Evolutionary conservation across 2,797 vertebrate genomes (phyloP).

Genomic region (Argya squamiceps): DNA sequence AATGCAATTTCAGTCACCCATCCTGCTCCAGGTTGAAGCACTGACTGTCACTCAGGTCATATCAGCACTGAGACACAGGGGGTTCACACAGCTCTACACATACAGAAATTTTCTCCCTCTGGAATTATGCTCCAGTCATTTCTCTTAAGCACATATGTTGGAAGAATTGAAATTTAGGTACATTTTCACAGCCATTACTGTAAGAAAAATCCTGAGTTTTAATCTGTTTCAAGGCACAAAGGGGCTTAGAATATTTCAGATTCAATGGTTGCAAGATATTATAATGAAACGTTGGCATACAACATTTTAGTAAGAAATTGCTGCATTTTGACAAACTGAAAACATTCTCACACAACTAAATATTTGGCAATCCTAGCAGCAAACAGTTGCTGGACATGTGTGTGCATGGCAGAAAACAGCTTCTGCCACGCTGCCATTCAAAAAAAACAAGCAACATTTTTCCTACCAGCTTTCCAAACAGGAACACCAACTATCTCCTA

Average conservation of each 20-base stretch:
- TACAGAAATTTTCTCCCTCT: not conserved
- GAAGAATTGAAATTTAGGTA: not conserved
- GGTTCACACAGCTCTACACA: rapidly evolving
- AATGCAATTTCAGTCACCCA: not conserved
- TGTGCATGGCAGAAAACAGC: not conserved
- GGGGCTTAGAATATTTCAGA: not conserved
- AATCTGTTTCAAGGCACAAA: not conserved
- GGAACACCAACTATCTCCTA: not conserved
- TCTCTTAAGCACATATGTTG: not conserved
- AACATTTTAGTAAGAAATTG: not conserved
- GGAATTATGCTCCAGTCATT: not conserved
- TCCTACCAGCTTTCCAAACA: not conserved
- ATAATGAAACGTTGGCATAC: not conserved
- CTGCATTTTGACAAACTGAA: not conserved
- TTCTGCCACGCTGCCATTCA: not conserved
- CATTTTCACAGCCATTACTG: not conserved
- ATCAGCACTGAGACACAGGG: not conserved
- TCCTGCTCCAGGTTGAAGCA: not conserved
- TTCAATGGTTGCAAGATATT: not conserved
- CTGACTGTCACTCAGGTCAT: not conserved
- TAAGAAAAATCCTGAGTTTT: not conserved
- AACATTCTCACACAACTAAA: not conserved
- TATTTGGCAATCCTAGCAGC: not conserved
- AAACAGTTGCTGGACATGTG: not conserved
- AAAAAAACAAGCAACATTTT: not conserved